phyloP scores from a whole-genome alignment of 2,888 invertebrate genomes.

The Epinotia bilunana region DNA sequence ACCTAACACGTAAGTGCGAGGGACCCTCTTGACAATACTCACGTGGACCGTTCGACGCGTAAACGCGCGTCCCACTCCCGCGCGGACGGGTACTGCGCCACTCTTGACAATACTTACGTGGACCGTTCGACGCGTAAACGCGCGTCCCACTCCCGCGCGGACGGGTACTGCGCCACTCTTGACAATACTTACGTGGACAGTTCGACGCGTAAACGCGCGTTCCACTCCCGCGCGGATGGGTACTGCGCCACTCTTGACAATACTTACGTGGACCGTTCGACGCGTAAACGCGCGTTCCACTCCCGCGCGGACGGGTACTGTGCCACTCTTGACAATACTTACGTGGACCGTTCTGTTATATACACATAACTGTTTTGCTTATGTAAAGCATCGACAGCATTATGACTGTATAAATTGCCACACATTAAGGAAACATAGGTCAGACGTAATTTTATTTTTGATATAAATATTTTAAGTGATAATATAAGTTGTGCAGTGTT shows the following conservation, averaged over 20 bases:
- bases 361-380: no score
- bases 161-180: slow-evolving; percentile 91
- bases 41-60: slow-evolving; percentile 91
- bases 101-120: slow-evolving; percentile 64
- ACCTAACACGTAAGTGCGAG: no score
- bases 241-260: slow-evolving; percentile 92
- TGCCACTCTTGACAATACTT: slow-evolving; percentile 62
- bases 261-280: slow-evolving; percentile 89
- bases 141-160: slow-evolving; percentile 93
- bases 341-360: slow-evolving; percentile 92
- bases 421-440: no score
- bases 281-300: slow-evolving; percentile 93
- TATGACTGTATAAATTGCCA: no score
- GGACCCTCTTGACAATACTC: no score
- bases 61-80: slow-evolving; percentile 95
- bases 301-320: slow-evolving; percentile 92
- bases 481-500: no score
- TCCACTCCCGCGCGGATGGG: slow-evolving; percentile 92
- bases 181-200: slow-evolving; percentile 85
- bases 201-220: slow-evolving; percentile 93
- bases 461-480: no score
- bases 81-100: slow-evolving; percentile 90
- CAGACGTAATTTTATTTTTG: no score
- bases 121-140: slow-evolving; percentile 94
- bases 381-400: no score